Evolutionary conservation across 2,113 vertebrate species (phyloP).

Genomic region (Bungarus multicinctus): DNA sequence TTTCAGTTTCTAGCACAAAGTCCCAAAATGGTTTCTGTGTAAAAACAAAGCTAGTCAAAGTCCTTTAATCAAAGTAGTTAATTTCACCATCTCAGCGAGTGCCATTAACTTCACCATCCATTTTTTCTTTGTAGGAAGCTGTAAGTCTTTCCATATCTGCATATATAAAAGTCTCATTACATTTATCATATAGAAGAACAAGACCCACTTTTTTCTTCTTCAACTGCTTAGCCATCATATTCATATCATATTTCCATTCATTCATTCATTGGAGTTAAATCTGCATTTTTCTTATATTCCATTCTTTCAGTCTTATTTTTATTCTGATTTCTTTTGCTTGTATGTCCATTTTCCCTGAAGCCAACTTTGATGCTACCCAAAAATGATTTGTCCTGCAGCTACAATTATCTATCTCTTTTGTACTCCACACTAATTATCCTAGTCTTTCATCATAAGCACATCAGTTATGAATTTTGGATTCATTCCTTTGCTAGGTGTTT

Average conservation of each 20-base stretch:
- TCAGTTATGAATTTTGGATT: neutral
- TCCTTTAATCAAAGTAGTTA: neutral
- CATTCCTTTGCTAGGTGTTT: neutral
- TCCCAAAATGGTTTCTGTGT: neutral
- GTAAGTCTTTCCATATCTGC: neutral
- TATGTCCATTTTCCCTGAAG: neutral
- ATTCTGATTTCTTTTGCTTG: neutral
- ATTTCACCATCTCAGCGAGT: neutral
- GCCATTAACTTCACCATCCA: neutral
- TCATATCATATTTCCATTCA: neutral
- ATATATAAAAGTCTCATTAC: neutral
- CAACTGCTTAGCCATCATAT: neutral
- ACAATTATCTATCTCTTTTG: neutral
- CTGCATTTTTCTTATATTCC: neutral
- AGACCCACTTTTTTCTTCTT: neutral
- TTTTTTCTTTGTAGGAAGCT: neutral
- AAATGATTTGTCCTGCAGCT: neutral
- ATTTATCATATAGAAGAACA: neutral
- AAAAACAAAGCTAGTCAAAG: neutral
- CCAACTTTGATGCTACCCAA: neutral
- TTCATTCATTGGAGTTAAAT: neutral
- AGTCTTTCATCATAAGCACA: neutral
- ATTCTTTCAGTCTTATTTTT: neutral
- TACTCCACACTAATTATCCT: neutral
- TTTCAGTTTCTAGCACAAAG: neutral